A percentile compares a stretch with the other conserved stretches of the same genome.
phyloP scores from a whole-genome alignment of 2,797 vertebrate genomes.

The Esox lucius region DNA sequence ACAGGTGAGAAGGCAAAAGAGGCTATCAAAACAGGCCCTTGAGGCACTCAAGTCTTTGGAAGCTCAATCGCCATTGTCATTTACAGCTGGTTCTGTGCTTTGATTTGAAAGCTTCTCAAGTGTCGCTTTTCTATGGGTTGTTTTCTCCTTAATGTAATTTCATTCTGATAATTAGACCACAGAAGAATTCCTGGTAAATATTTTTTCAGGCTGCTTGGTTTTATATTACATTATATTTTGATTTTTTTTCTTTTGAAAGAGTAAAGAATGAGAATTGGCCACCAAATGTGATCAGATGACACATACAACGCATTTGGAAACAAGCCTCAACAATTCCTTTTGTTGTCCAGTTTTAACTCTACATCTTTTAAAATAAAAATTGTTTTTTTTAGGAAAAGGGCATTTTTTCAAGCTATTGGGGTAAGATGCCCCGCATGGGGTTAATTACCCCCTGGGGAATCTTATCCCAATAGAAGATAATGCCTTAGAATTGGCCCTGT shows the following conservation, averaged over 20 bases:
- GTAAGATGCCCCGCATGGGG: too few relatives aligned
- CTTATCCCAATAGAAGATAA: too few relatives aligned
- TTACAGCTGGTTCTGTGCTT: background rate
- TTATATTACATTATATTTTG: background rate
- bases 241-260: background rate
- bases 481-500: too few relatives aligned
- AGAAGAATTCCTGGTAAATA: background rate
- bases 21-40: background rate
- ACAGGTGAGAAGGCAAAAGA: slow-evolving; percentile 62
- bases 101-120: background rate
- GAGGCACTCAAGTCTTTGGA: too few relatives aligned
- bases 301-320: background rate
- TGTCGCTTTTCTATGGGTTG: background rate
- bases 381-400: too few relatives aligned
- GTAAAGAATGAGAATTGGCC: too few relatives aligned
- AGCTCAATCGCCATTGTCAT: background rate
- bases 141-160: background rate
- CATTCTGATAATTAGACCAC: background rate
- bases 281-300: background rate
- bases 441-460: too few relatives aligned
- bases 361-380: background rate
- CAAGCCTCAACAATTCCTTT: background rate
- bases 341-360: background rate
- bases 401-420: too few relatives aligned
- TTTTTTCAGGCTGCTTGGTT: background rate